Base-by-base conservation (phyloP, 2,113 vertebrate species). In the Kryptolebias marmoratus region DNA sequence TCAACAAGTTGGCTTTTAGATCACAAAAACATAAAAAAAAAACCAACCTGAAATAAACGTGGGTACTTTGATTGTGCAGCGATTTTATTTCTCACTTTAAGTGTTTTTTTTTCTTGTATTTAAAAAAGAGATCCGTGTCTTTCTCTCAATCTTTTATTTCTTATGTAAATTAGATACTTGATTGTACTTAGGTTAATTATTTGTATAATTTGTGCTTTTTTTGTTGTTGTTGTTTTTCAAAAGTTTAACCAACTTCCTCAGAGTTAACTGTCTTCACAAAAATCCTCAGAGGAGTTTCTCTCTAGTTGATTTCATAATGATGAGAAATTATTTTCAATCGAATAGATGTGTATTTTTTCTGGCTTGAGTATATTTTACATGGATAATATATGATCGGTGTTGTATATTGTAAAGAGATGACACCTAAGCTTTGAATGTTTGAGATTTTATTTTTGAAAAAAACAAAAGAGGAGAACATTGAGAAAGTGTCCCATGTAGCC, bases 351-450 rank as follows among this genome's bases (percentile, higher is more conserved):
- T 91, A 87, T 91, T 91, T 92, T 91, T 89, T 67, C 90, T 81
- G 81, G 79, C 87, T 86, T 77, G 81, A 90, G 69, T 90, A 83
- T 91, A 91, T 92, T 91, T 91, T 89, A 84, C 88, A 88, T 87
- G 66, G 63, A 89, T 87, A 84, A 87, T 88, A 82, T 90, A 88
- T 88, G 54, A 89, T 80, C 18, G 67, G 53, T 90, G 82, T 81
- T 82, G 47, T 73, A 61, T 73, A 68, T 77, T 73, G 64, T 70
- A 74, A 45, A 66, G 64, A 71, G 75, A 82, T 54, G 60, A 82
- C 72, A 74, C 60, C 71, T 72, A 50, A 80, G 86, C 78, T 82
- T 82, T 90, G 86, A 91, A 91, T 90, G 89, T 91, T 87, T 82
- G 81, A 86, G 68, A 90, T 88, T 85, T 90, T 89, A 88, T 91